These are phyloP conservation scores for Myotis davidii DNA, from an alignment of 2,113 vertebrate species.

Conservation along the genomic window DNA sequence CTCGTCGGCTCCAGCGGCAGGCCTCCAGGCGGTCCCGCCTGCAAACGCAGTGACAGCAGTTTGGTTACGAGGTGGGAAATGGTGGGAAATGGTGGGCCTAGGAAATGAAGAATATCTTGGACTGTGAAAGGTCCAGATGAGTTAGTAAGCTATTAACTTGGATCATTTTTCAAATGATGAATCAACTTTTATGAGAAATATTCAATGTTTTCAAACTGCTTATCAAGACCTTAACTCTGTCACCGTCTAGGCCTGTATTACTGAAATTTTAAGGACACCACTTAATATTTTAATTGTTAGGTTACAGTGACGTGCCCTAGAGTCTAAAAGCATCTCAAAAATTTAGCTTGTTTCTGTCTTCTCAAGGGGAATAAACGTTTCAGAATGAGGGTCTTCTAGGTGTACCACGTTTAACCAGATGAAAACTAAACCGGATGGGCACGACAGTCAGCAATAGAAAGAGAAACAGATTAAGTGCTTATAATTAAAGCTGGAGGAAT, in stretches of 20 bases:
- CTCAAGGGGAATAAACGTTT: slow-evolving; percentile 34
- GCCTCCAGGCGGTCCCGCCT: not conserved
- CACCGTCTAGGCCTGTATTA: not conserved
- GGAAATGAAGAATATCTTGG: not conserved
- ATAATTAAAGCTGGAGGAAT: slow-evolving; percentile 75
- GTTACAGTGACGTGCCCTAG: not conserved
- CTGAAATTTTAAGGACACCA: not conserved
- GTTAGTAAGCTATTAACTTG: slow-evolving; percentile 50
- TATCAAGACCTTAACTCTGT: not conserved
- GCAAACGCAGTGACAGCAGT: not conserved
- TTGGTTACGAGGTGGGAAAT: not conserved
- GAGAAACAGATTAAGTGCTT: slow-evolving; percentile 80
- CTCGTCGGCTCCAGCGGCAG: not conserved
- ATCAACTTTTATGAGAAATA: slow-evolving; percentile 25
- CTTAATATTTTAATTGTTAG: slow-evolving; percentile 52
- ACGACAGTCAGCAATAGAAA: slow-evolving; percentile 47
- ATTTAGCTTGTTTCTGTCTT: slow-evolving; percentile 40
- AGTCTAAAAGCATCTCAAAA: slow-evolving; percentile 36
- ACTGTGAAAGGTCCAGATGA: slow-evolving; percentile 43
- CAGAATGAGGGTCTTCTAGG: slow-evolving; percentile 34
- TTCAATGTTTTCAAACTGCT: slow-evolving; percentile 41
- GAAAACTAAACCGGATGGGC: slow-evolving; percentile 56
- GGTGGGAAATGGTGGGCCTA: not conserved
- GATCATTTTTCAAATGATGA: slow-evolving; percentile 38
- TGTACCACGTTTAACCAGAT: slow-evolving; percentile 60